Percentiles rank a stretch among this genome's conserved stretches.
Conservation (phyloP, 2,797 vertebrate species). For the Eidolon dupreanum region DNA sequence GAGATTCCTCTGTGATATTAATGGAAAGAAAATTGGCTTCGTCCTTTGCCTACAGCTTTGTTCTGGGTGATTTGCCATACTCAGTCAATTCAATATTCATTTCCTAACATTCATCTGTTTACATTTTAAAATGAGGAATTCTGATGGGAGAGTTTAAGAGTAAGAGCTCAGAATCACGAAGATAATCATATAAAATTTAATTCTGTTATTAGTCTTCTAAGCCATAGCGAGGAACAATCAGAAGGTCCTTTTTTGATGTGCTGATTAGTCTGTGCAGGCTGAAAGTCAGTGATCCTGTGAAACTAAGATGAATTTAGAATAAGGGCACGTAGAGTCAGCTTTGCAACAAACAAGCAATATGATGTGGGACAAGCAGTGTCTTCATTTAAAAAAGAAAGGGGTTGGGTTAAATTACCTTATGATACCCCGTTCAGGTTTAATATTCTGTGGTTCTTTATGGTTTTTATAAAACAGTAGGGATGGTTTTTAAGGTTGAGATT, state of each 20-base stretch:
- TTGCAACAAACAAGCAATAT: neutral
- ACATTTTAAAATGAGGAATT: neutral
- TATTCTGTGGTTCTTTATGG: neutral
- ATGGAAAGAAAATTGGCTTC: neutral
- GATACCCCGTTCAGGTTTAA: neutral
- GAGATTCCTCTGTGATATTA: neutral
- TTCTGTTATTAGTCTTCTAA: neutral
- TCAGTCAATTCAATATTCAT: neutral
- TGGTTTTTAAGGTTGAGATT: neutral
- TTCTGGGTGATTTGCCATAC: neutral
- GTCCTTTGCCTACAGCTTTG: neutral
- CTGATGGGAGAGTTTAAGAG: neutral
- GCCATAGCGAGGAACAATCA: neutral
- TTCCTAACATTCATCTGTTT: neutral
- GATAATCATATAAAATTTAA: neutral
- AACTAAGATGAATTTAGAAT: accelerated
- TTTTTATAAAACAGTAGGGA: neutral
- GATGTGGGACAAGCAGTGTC: neutral
- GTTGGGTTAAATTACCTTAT: neutral
- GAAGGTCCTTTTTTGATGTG: neutral
- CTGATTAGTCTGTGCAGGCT: neutral
- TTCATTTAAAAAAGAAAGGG: neutral
- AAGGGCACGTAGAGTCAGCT: neutral
- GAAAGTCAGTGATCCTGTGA: neutral
- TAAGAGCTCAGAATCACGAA: neutral